A percentile compares a stretch with the other conserved stretches of the same genome.
Conservation (phyloP, 2,113 vertebrate genomes). For the Poecilia latipinna region DNA sequence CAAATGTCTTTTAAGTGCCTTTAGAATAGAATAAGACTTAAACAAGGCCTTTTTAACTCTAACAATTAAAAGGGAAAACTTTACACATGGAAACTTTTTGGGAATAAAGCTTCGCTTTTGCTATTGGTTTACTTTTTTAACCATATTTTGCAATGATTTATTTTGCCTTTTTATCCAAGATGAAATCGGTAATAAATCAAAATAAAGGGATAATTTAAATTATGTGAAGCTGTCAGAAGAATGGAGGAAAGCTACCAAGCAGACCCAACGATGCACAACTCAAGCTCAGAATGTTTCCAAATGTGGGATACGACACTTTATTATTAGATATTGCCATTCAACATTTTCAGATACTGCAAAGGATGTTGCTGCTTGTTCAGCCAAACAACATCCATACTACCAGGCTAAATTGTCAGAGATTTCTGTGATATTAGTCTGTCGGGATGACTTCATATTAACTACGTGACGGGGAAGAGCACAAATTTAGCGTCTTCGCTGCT, state of each 20-base stretch:
- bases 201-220: background rate
- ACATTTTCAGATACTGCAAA: background rate
- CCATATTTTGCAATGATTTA: conserved; percentile 45
- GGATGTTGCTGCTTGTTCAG: too few species aligned
- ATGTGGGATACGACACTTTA: background rate
- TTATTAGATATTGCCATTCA: background rate
- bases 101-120: conserved; percentile 37
- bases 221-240: background rate
- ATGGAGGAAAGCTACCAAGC: background rate
- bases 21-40: conserved; percentile 81
- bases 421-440: background rate
- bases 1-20: conserved; percentile 89
- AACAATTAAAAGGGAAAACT: conserved; percentile 70
- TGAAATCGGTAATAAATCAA: conserved; percentile 25
- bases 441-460: background rate
- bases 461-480: background rate
- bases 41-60: conserved; percentile 69
- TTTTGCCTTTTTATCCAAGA: conserved; percentile 58
- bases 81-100: conserved; percentile 43
- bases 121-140: conserved; percentile 52
- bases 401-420: background rate
- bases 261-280: background rate
- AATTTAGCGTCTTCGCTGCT: background rate
- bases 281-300: background rate
- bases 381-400: too few species aligned